Evolutionary conservation across 2,888 invertebrate species (phyloP), one percentile per base, ranked within the genome.

Genomic region (Harpalus rubripes): DNA sequence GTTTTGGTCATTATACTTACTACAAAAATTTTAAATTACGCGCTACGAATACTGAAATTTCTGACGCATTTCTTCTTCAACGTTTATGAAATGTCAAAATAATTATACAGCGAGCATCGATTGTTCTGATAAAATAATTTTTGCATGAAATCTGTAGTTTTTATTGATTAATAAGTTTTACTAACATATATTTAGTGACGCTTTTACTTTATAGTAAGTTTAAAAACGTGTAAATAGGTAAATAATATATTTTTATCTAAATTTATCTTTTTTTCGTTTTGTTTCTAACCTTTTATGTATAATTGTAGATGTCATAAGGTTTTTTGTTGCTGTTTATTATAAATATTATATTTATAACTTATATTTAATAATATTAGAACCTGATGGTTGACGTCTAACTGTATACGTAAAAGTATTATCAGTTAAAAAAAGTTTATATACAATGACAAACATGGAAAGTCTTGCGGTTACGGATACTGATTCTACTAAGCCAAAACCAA

Each of bases 61-160:
- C 72, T 74, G 72, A 74, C 72, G 22, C 72, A 74, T 74, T 44
- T 74, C 72, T 74, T 74, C 72, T 74, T 74, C 72, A 74, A 74
- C 72, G 41, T 74, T 44, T 44, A 74, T 74, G 18, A 74, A 74
- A 74, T 44, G 72, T 74, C 72, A 74, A 74, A 74, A 74, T 44
- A 74, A 41, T 44, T 74, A 41, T 74, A 15, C 41, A 74, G 16
- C 72, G 72, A 22, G 16, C 72, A 74, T 74, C 72, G 72, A 74
- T 74, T 74, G 72, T 74, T 74, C 72, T 74, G 44, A 74, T 74
- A 74, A 74, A 74, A 44, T 74, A 41, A 74, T 74, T 74, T 74
- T 74, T 74, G 44, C 22, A 44, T 44, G 8, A 44, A 44, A 74
- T 16, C 16, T 74, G 18, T 44, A 74, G 16, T 74, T 74, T 68